Evolutionary conservation across 2,888 invertebrate species (phyloP).

Genomic region (Neoitamus cyanurus): DNA sequence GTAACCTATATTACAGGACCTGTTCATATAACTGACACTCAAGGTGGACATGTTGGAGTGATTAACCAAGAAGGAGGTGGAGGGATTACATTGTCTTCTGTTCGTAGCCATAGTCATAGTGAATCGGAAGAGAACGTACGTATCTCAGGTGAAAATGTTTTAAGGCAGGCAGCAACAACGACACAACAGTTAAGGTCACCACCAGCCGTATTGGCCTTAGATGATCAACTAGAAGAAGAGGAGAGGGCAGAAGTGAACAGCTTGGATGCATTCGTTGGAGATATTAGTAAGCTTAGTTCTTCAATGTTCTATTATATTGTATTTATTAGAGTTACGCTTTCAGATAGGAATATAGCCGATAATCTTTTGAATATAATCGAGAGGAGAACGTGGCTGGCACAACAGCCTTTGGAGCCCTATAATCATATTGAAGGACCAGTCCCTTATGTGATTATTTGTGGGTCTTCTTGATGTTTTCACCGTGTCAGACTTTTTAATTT

Average conservation of each 20-base stretch:
- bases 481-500: neutral
- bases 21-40: constrained; percentile 59
- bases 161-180: neutral
- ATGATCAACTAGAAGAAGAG: constrained; percentile 18
- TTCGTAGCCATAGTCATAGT: neutral
- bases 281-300: constrained; percentile 55
- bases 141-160: neutral
- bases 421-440: constrained; percentile 63
- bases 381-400: constrained; percentile 67
- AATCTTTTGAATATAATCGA: constrained; percentile 60
- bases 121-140: neutral
- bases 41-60: constrained; percentile 18
- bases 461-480: constrained; percentile 53
- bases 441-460: constrained; percentile 68
- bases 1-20: constrained; percentile 68
- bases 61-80: constrained; percentile 32
- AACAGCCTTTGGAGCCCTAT: constrained; percentile 64
- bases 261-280: constrained; percentile 58
- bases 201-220: neutral
- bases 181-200: neutral
- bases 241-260: constrained; percentile 58
- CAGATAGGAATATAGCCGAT: constrained; percentile 59
- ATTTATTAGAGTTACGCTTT: constrained; percentile 26
- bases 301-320: neutral
- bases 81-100: neutral